These are phyloP conservation scores for Balearica regulorum DNA, from an alignment of 2,797 vertebrate genomes.

Conservation along the genomic window DNA sequence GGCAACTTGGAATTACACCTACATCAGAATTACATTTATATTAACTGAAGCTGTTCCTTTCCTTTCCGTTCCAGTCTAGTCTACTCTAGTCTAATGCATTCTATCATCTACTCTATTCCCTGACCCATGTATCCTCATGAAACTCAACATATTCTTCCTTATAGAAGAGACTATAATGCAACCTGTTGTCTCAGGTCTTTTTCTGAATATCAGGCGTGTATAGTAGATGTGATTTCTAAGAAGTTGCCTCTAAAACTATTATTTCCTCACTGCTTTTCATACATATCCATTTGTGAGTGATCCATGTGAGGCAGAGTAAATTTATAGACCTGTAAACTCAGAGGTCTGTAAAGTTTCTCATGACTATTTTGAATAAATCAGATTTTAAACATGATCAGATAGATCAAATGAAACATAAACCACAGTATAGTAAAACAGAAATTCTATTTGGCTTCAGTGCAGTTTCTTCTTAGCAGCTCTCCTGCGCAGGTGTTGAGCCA, in stretches of 20 bases:
- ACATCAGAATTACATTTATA: not conserved
- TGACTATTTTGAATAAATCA: not conserved
- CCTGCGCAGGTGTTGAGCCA: not conserved
- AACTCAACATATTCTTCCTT: not conserved
- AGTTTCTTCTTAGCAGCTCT: not conserved
- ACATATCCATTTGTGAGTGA: not conserved
- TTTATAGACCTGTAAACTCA: not conserved
- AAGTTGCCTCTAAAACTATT: not conserved
- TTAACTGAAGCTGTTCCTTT: not conserved
- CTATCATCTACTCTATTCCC: not conserved
- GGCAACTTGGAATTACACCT: not conserved
- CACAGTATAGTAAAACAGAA: not conserved
- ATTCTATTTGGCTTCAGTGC: not conserved
- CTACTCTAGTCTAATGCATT: not conserved
- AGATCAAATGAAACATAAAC: not conserved
- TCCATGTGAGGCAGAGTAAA: not conserved
- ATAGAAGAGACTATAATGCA: not conserved
- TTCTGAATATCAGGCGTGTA: not conserved
- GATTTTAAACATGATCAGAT: not conserved
- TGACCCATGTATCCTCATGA: not conserved
- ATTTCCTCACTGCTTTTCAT: not conserved
- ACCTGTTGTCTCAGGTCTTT: not conserved
- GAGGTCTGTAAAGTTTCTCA: not conserved
- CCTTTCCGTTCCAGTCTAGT: not conserved
- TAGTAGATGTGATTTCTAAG: not conserved